Evolutionary conservation across 2,113 vertebrate genomes (phyloP), one percentile per base, ranked within the genome.

Genomic region (Amazona vittata): DNA sequence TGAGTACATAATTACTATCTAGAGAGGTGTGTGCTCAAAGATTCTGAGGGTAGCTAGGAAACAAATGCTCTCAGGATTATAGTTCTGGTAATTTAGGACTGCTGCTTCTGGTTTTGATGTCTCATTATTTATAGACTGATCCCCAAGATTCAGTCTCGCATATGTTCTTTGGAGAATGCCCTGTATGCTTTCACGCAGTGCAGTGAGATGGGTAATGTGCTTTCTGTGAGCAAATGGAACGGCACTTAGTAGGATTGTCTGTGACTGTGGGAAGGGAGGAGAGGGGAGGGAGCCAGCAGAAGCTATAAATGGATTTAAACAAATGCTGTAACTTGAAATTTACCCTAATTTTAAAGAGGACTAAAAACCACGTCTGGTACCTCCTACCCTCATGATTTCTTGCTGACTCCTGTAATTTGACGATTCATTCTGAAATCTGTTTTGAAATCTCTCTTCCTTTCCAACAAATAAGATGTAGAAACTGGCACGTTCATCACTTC

Each of bases 1-100:
- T 92, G 93, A 88, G 90, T 77, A 86, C 94, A 83, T 92, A 96
- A 96, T 96, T 96, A 88, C 88, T 84, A 64, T 93, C 93, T 64
- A 50, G 88, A 90, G 93, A 95, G 93, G 64, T 88, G 93, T 89
- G 83, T 86, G 83, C 90, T 90, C 85, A 22, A 33, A 65, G 93
- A 67, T 88, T 85, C 85, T 59, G 71, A 93, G 85, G 63, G 96
- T 92, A 93, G 90, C 95, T 95, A 89, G 92, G 96, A 93, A 81
- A 94, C 93, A 86, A 95, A 78, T 75, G 90, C 90, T 95, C 67
- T 43, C 46, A 70, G 92, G 94, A 92, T 93, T 94, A 90, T 29
- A 94, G 78, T 82, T 60, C 73, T 87, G 86, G 62, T 91, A 75
- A 95, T 95, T 87, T 82, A 86, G 86, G 62, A 21, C 80, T 91